Base-by-base conservation (phyloP, 2,888 invertebrate genomes). In the Trachelus troglodyta region DNA sequence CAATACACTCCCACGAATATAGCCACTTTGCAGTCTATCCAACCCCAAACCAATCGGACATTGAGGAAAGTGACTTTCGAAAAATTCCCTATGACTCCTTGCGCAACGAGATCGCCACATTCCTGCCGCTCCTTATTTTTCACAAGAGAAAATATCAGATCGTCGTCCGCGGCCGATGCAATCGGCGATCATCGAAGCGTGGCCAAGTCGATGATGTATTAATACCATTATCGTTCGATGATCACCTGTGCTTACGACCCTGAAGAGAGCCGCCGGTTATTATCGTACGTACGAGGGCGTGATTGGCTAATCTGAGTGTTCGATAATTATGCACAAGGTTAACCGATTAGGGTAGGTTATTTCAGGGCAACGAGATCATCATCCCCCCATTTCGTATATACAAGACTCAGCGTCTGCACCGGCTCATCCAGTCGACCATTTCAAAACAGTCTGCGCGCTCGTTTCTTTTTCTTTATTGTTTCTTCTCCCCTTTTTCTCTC, bases 191-290 rank as follows among this genome's bases (percentile, higher is more conserved):
- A 84, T 76, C 85, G 85, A 83, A 85, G 85, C 88, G 85, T 87
- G 84, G 80, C 85, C 81, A 83, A 15, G 71, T 81, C 87, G 87
- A 89, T 90, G 89, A 90, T 88, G 89, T 89, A 90, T 90, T 89
- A 89, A 90, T 89, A 87, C 86, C 82, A 90, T 89, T 90, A 90
- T 88, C 87, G 86, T 82, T 77, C 84, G 85, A 85, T 87, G 85
- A 88, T 89, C 89, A 85, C 84, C 86, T 68, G 82, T 81, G 83
- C 85, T 30, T 30, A 30, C 35, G 34, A 77, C 75, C 80, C 74
- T 76, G 82, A 77, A 34, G 77, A 79, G 15, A 56, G 56, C 56
- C 82, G 77, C 80, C 81, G 76, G 87, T 87, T 87, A 89, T 89
- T 88, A 89, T 87, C 85, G 86, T 85, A 82, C 79, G 83, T 85